Evolutionary conservation across 2,797 vertebrate genomes (phyloP), one percentile per base, ranked within the genome.

Genomic region (Cuculus canorus): DNA sequence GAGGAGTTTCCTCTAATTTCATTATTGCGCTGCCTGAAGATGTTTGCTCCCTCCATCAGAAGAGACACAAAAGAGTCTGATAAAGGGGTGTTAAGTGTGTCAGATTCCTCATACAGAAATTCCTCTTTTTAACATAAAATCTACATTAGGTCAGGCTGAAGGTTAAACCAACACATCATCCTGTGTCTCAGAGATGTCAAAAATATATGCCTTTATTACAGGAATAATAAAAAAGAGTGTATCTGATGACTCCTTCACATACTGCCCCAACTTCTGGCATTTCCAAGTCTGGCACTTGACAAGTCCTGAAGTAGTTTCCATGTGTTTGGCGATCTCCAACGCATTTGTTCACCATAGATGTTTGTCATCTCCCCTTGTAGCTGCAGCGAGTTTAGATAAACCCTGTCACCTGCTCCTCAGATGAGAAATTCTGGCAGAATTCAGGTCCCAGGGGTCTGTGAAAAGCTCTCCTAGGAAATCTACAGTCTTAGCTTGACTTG

Each of bases 41-140:
- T 1, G 11, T 15, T 39, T 69, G 10, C 24, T 81, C 8, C 21
- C 4, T 71, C 22, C 13, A 22, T 16, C 24, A 8, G 14, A 70
- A 39, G 17, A 64, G n/a, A 41, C 13, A 45, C 6, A 48, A 70
- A 79, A 8, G 61, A 41, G 14, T 41, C 21, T 48, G 7, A 25
- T 7, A 45, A 43, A 61, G 15, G 12, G 4, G 4, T 47, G 14
- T 64, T 47, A 43, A 0, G 0, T 4, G 5, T 18, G 57, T 45
- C 23, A 27, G 16, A 63, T 61, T 63, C 7, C 19, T 77, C 11
- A 9, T 18, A 17, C 1, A 47, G 9, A 19, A 72, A 5, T 48
- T 48, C 24, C 25, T 47, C 14, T 83, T 35, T 69, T 5, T 47
- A 39, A 37, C 3, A 17, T 5, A 86, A 60, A 0, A 0, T 0